Evolutionary conservation across 2,797 vertebrate genomes (phyloP).

Genomic region (Channallabes apus): DNA sequence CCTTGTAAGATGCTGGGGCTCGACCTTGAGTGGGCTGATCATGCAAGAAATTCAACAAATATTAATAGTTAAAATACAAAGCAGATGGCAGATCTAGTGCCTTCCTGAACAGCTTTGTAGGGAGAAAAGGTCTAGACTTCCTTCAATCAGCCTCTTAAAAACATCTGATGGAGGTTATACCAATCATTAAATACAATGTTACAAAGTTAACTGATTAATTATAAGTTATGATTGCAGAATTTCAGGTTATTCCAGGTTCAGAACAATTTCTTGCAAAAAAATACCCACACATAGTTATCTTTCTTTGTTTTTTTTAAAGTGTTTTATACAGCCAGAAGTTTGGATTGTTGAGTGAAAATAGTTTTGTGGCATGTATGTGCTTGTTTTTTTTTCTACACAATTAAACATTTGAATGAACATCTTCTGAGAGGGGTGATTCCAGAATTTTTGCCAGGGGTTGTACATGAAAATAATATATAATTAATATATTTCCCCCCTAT

Average conservation of each 20-base stretch:
- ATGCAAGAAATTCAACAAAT: not conserved
- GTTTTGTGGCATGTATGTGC: too few relatives aligned
- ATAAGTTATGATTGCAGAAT: not conserved
- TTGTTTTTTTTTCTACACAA: too few relatives aligned
- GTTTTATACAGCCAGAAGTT: too few relatives aligned
- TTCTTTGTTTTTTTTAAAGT: too few relatives aligned
- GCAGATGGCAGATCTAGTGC: not conserved
- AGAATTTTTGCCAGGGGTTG: too few relatives aligned
- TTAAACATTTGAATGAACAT: too few relatives aligned
- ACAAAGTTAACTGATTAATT: not conserved
- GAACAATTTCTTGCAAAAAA: not conserved
- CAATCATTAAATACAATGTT: not conserved
- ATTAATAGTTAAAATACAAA: not conserved
- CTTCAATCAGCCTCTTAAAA: not conserved
- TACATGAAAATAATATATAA: too few relatives aligned
- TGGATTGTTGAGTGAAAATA: too few relatives aligned
- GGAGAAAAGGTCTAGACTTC: not conserved
- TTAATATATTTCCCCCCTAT: too few relatives aligned
- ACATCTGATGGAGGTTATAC: not conserved
- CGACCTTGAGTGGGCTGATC: not conserved
- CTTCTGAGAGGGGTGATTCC: too few relatives aligned
- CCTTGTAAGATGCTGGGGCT: not conserved
- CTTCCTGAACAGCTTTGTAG: not conserved
- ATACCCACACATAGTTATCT: not conserved
- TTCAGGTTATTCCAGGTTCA: not conserved